Percentiles rank a stretch among this genome's conserved stretches.
Conservation (phyloP, 2,113 vertebrate genomes). For the Serranochromis macrocephalus region DNA sequence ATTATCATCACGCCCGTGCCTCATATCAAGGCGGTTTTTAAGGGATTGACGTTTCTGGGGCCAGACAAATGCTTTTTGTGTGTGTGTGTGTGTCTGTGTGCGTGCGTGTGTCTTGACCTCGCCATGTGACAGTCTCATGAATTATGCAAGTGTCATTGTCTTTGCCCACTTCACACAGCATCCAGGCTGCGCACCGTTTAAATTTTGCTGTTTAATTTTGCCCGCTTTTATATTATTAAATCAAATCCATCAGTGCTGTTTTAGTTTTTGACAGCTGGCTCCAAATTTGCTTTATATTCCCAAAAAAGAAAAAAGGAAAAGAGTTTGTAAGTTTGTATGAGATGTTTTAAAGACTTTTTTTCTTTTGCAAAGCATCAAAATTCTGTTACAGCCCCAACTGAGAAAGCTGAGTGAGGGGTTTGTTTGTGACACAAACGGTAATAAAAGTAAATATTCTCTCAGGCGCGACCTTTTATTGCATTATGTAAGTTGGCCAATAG, state of each 20-base stretch:
- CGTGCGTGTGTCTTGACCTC: neutral
- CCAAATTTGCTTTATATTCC: neutral
- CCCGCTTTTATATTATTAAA: neutral
- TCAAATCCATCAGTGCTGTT: neutral
- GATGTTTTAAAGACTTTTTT: constrained; percentile 1
- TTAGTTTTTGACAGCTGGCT: constrained; percentile 13
- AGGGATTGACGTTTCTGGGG: neutral
- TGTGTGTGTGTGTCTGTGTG: neutral
- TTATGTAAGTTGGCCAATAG: constrained; percentile 72
- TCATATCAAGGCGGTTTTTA: neutral
- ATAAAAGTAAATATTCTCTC: constrained; percentile 72
- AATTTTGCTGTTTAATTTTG: neutral
- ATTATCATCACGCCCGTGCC: neutral
- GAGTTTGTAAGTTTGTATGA: neutral
- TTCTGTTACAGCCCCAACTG: constrained; percentile 14
- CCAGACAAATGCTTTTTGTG: neutral
- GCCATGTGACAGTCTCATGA: neutral
- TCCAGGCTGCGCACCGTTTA: neutral
- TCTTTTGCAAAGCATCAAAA: neutral
- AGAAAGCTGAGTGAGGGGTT: constrained; percentile 7
- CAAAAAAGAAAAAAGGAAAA: neutral
- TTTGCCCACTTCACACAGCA: neutral
- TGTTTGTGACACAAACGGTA: constrained; percentile 64
- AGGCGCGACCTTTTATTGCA: constrained; percentile 61
- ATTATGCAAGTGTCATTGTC: neutral